These are phyloP conservation scores for Harpagifer antarcticus DNA, from an alignment of 2,797 vertebrate genomes.

Conservation along the genomic window DNA sequence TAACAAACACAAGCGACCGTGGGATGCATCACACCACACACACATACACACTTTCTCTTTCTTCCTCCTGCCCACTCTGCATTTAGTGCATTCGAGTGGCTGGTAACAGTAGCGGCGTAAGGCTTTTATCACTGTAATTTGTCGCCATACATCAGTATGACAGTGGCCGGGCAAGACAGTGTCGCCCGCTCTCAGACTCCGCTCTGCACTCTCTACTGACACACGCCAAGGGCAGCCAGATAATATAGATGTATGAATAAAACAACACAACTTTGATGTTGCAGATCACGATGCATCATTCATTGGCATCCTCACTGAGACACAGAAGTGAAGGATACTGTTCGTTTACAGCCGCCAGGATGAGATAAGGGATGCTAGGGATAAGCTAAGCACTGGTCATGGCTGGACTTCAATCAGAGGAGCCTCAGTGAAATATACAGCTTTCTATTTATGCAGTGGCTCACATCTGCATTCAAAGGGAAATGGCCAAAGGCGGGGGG, in stretches of 20 bases:
- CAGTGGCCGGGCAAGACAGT: slow-evolving; percentile 63
- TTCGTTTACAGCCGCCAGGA: slow-evolving; percentile 59
- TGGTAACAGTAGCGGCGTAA: slow-evolving; percentile 67
- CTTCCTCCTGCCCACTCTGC: slow-evolving; percentile 51
- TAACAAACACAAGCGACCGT: slow-evolving; percentile 53
- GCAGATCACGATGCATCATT: slow-evolving; percentile 73
- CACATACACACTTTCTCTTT: slow-evolving; percentile 11
- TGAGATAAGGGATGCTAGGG: slow-evolving; percentile 62
- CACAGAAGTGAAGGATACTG: slow-evolving; percentile 63
- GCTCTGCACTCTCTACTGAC: slow-evolving; percentile 58
- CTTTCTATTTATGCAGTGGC: slow-evolving; percentile 67
- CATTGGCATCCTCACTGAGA: slow-evolving; percentile 56
- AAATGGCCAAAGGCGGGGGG: slow-evolving; percentile 36
- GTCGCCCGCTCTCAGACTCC: slow-evolving; percentile 53
- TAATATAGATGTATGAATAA: slow-evolving; percentile 80
- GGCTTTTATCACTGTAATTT: slow-evolving; percentile 78
- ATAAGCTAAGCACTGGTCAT: slow-evolving; percentile 68
- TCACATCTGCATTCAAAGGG: slow-evolving; percentile 74
- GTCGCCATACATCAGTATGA: slow-evolving; percentile 74
- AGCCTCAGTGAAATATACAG: slow-evolving; percentile 61
- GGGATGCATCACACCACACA: slow-evolving; percentile 33
- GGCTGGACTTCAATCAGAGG: slow-evolving; percentile 73
- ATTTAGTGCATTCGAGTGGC: slow-evolving; percentile 72
- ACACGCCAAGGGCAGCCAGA: slow-evolving; percentile 73
- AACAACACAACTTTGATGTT: slow-evolving; percentile 73